These are phyloP conservation scores for Notodonta dromedarius DNA, from an alignment of 2,888 invertebrate species.

Conservation along the genomic window DNA sequence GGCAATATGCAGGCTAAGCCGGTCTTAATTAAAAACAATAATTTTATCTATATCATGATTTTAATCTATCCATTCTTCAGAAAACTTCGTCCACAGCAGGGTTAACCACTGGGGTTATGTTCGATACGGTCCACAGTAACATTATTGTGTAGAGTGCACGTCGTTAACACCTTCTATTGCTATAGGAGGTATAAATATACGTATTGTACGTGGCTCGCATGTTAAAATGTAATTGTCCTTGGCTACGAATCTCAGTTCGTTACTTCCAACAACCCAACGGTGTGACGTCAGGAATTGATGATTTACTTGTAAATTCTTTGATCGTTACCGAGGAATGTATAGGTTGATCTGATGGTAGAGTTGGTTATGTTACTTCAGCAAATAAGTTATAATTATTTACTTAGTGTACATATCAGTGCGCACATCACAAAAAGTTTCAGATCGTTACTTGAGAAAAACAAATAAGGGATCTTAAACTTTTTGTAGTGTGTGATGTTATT, in stretches of 20 bases:
- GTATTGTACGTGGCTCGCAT: conserved; percentile 47
- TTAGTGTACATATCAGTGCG: too few relatives aligned
- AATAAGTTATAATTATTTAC: neutral
- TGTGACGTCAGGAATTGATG: conserved; percentile 35
- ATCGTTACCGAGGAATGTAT: neutral
- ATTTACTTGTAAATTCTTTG: conserved; percentile 17
- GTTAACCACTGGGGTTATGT: too few relatives aligned
- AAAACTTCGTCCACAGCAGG: too few relatives aligned
- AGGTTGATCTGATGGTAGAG: neutral
- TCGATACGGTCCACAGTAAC: too few relatives aligned
- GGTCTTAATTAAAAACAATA: too few relatives aligned
- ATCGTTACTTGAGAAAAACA: too few relatives aligned
- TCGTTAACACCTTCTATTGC: neutral
- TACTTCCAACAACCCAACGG: conserved; percentile 23
- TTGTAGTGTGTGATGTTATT: conserved; percentile 18
- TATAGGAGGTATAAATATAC: conserved; percentile 24
- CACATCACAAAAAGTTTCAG: too few relatives aligned
- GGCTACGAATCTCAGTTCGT: conserved; percentile 2
- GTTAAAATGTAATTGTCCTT: conserved; percentile 37
- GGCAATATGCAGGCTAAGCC: too few relatives aligned
- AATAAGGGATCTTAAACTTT: conserved; percentile 10
- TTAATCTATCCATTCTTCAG: too few relatives aligned
- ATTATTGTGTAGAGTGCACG: neutral
- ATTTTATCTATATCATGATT: too few relatives aligned
- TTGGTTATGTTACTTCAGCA: too few relatives aligned